Base-by-base conservation (phyloP, 1,140 invertebrate species). In the Kradibia gibbosae region DNA sequence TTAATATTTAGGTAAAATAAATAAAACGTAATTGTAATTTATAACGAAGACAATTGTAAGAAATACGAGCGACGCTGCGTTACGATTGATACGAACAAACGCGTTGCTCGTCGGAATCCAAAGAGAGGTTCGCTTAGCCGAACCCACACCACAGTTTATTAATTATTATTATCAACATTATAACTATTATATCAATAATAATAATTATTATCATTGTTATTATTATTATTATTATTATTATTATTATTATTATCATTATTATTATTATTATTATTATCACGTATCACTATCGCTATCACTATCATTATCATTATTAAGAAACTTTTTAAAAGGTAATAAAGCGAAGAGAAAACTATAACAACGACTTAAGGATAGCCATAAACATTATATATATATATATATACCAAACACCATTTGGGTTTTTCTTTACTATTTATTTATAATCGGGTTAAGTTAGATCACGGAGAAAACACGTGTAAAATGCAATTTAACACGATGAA, bases 291-390 rank as follows among this genome's bases (percentile, higher is more conserved):
- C n/a, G n/a, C n/a, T n/a, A n/a, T n/a, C n/a, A n/a, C n/a, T n/a
- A n/a, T n/a, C n/a, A n/a, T n/a, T n/a, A n/a, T n/a, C n/a, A n/a
- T n/a, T n/a, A n/a, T n/a, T n/a, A n/a, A n/a, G n/a, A 71, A 79
- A 50, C 71, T 39, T 80, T 67, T 39, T 67, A 42, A 73, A 11
- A 17, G 3, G 67, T 53, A 50, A 31, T 67, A 20, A n/a, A 62
- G 15, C n/a, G 25, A 72, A 34, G 34, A 17, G 67, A 45, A 28
- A 73, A 34, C 8, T 45, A 39, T 83, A 48, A 75, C 73, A 76
- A 80, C 72, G 78, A 80, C 80, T 80, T 83, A 77, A 76, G 48
- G n/a, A 80, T 77, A 80, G 82, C 78, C 78, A 83, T 80, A 83
- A 57, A 76, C 34, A 71, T 67, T 3, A 3, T 5, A 11, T 11